Evolutionary conservation across 1,140 invertebrate genomes (phyloP).

Genomic region (Tetramorium alpestre): DNA sequence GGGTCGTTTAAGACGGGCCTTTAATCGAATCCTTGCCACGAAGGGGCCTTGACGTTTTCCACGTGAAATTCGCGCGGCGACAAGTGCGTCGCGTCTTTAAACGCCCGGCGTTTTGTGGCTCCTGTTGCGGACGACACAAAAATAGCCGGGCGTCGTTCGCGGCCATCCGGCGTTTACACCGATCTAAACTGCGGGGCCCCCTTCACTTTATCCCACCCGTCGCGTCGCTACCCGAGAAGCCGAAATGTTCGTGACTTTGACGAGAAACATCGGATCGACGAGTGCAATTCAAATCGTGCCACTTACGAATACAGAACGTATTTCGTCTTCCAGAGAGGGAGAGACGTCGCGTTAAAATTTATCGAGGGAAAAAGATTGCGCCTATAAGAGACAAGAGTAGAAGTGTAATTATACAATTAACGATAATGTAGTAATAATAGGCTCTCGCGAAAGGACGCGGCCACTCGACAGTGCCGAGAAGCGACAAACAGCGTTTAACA

Average conservation of each 20-base stretch:
- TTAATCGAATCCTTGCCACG: slow-evolving; percentile 50
- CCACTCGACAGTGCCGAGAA: not conserved
- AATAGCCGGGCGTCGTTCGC: slow-evolving; percentile 72
- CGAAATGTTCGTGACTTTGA: slow-evolving; percentile 31
- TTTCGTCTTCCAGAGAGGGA: not conserved
- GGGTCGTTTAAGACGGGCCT: slow-evolving; percentile 25
- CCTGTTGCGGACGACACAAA: slow-evolving; percentile 69
- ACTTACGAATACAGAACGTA: not conserved
- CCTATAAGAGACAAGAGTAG: not conserved
- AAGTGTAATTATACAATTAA: not conserved
- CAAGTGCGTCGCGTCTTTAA: slow-evolving; percentile 60
- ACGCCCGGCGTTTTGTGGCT: slow-evolving; percentile 65
- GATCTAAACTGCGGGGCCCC: slow-evolving; percentile 70
- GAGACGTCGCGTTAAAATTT: not conserved
- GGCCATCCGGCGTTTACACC: slow-evolving; percentile 68
- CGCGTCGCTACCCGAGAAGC: not conserved
- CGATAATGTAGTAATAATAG: not conserved
- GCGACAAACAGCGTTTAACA: slow-evolving; percentile 22
- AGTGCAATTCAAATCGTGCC: not conserved
- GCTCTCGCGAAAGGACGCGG: not conserved
- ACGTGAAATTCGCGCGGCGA: slow-evolving; percentile 63
- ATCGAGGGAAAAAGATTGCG: not conserved
- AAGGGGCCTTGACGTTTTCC: slow-evolving; percentile 39
- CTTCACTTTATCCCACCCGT: slow-evolving; percentile 66
- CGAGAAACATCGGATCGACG: slow-evolving; percentile 24